Base-by-base conservation (phyloP, 2,888 invertebrate species). In the Troides aeacus region DNA sequence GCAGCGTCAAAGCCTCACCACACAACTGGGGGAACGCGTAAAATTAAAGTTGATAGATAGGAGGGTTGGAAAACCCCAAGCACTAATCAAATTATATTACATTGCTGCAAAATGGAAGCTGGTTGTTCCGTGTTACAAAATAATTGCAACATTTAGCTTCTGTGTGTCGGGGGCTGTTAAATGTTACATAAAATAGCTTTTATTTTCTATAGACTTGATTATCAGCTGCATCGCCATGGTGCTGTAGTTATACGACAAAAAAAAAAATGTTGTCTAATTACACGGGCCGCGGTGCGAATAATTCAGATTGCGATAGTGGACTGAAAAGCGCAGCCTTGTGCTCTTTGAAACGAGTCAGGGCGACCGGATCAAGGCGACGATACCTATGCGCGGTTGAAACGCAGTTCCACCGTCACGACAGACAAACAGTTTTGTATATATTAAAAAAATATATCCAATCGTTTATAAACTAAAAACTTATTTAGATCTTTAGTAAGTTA, bases 291-390 rank as follows among this genome's bases (percentile, higher is more conserved):
- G 46, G 46, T 72, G 72, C 76, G 78, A 84, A 80, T 81, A 81
- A 85, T 82, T 83, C 81, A 78, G 83, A 85, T 84, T 78, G 77
- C 75, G 74, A 82, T 84, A 81, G 79, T 80, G 81, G 77, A 82
- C 88, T 88, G 85, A 89, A 88, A 87, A 87, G 79, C 82, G 72
- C 77, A 80, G 74, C 90, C 90, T 89, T 84, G 90, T 83, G 73
- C 86, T 83, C 83, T 84, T 89, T 87, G 80, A 72, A 77, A 80
- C 61, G 75, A 84, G 80, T 79, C 81, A 80, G 81, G 82, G 81
- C 82, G 81, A 85, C 79, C 80, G 73, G 84, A 87, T 84, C 89
- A 88, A 89, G 89, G 89, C 83, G 64, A 21, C 56, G 59, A 23
- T 57, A 21, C 67, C 62, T 62, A 30, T 60, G 68, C 23, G 18